These are phyloP conservation scores for Pentalonia nigronervosa DNA, from an alignment of 1,140 invertebrate species.

Conservation along the genomic window DNA sequence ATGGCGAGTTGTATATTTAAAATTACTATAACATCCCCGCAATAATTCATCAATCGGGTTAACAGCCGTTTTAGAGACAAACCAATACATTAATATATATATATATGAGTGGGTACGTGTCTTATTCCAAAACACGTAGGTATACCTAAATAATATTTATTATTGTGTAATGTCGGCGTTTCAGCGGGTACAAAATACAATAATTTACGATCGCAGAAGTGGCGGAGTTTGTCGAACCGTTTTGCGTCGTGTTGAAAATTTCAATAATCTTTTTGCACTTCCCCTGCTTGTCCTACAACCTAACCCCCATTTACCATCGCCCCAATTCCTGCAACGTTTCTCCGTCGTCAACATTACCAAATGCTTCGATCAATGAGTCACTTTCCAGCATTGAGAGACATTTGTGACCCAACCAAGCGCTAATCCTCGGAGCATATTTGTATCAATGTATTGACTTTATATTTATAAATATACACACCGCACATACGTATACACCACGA, in stretches of 20 bases:
- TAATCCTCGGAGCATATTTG: constrained; percentile 33
- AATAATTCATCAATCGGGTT: not conserved
- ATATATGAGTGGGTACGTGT: not conserved
- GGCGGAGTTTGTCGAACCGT: not conserved
- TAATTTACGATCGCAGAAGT: not conserved
- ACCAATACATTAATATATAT: not conserved
- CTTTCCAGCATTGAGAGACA: not conserved
- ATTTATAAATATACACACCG: not conserved
- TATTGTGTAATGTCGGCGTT: not conserved
- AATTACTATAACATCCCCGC: not conserved
- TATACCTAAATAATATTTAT: not conserved
- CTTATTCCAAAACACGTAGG: not conserved
- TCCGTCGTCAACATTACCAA: too few species aligned
- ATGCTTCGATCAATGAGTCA: not conserved
- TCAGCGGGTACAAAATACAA: not conserved
- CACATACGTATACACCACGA: too few species aligned
- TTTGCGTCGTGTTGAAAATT: not conserved
- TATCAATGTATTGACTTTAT: not conserved
- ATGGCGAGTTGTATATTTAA: not conserved
- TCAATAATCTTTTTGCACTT: constrained; percentile 11
- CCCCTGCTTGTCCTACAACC: not conserved
- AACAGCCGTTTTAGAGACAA: not conserved
- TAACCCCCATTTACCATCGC: too few species aligned
- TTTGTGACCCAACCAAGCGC: constrained; percentile 27
- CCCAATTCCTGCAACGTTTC: not conserved